Conservation (phyloP, 1,140 invertebrate species). For the Orius insidiosus region DNA sequence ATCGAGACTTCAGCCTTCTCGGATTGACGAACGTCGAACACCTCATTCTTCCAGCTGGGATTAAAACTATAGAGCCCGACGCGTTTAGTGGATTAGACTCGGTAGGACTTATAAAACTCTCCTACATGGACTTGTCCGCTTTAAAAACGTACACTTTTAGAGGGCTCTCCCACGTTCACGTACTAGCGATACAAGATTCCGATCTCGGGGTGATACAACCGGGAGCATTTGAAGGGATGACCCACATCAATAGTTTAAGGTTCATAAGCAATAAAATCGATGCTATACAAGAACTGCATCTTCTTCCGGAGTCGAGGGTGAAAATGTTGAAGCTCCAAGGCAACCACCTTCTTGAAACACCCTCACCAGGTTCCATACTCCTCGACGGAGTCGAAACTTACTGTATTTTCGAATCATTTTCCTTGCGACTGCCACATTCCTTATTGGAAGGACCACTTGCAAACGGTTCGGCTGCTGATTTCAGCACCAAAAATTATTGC, state of each 20-base stretch:
- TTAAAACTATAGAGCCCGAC: constrained; percentile 51
- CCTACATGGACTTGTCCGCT: constrained; percentile 60
- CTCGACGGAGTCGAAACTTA: constrained; percentile 47
- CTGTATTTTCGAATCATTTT: constrained; percentile 57
- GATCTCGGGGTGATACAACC: constrained; percentile 53
- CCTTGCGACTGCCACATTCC: constrained; percentile 64
- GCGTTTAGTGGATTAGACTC: constrained; percentile 63
- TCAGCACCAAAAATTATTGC: constrained; percentile 59
- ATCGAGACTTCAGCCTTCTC: constrained; percentile 57
- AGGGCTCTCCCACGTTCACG: constrained; percentile 51
- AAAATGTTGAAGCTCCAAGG: constrained; percentile 50
- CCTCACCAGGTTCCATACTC: constrained; percentile 39
- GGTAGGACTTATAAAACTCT: constrained; percentile 54
- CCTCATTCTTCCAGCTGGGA: constrained; percentile 56
- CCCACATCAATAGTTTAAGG: constrained; percentile 46
- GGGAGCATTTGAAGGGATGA: constrained; percentile 51
- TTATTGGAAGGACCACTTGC: constrained; percentile 53
- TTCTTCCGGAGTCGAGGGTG: constrained; percentile 47
- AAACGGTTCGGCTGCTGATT: constrained; percentile 41
- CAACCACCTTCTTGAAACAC: constrained; percentile 61
- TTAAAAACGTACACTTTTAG: constrained; percentile 52
- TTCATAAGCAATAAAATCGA: constrained; percentile 72
- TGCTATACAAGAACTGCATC: constrained; percentile 48
- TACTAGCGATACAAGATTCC: constrained; percentile 56
- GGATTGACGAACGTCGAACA: constrained; percentile 59